Percentiles rank a stretch among this genome's conserved stretches.
Evolutionary conservation across 1,140 invertebrate species (phyloP).

Genomic region (Apis mellifera): DNA sequence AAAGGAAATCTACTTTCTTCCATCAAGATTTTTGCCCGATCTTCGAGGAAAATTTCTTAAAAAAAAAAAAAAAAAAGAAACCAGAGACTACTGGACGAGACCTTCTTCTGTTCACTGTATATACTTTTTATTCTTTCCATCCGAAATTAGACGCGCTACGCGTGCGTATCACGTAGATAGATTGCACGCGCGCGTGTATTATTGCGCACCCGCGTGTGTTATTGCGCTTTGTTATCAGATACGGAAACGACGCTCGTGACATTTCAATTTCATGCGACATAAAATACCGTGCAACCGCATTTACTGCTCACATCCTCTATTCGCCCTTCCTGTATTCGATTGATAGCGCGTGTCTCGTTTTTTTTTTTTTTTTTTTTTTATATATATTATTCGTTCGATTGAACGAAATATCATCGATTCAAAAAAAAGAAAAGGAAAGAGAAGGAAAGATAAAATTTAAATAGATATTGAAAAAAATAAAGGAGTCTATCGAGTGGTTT

Average conservation of each 20-base stretch:
- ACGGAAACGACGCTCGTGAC: constrained; percentile 44
- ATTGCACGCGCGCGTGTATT: constrained; percentile 8
- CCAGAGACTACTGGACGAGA: neutral
- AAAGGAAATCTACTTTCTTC: no score
- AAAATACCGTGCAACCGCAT: constrained; percentile 35
- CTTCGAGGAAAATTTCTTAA: neutral
- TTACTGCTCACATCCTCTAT: constrained; percentile 9
- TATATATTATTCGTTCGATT: neutral
- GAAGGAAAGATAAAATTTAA: no score
- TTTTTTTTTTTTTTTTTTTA: neutral
- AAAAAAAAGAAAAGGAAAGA: no score
- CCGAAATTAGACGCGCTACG: constrained; percentile 20
- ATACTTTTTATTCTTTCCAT: neutral
- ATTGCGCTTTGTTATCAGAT: constrained; percentile 52
- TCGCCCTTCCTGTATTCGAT: neutral
- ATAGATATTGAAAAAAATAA: fast-evolving
- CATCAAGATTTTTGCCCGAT: no score
- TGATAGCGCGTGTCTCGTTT: neutral
- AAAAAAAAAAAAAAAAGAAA: no score
- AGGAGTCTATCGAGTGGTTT: neutral
- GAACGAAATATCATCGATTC: neutral
- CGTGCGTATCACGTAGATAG: constrained; percentile 2
- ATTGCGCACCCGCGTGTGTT: constrained; percentile 45
- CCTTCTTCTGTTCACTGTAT: no score
- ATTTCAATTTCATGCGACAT: constrained; percentile 57